Base-by-base conservation (phyloP, 1,140 invertebrate genomes). In the Eriosoma lanigerum region DNA sequence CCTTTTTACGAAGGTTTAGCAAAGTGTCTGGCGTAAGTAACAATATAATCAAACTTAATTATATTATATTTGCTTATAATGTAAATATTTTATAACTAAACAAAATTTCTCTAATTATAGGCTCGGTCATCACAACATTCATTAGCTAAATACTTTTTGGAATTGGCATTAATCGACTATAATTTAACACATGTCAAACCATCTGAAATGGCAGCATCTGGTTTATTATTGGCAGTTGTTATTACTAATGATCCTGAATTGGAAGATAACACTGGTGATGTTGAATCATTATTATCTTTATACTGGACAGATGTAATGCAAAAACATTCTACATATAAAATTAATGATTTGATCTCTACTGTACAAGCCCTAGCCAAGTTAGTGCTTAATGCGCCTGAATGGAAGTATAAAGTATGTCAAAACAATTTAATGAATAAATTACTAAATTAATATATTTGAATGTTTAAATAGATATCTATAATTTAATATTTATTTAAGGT, bases 111-210 rank as follows among this genome's bases (percentile, higher is more conserved):
- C 38, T 52, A 56, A 46, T 62, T 81, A 15, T 58, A 82, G 82
- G 92, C 91, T 12, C 90, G 89, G 83, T 86, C 90, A 19, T 88
- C 88, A 80, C 90, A 93, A 84, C 95, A 98, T 85, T 91, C 91
- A 66, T 87, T 97, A 85, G 95, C 95, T 10, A 98, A 98, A 87
- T 98, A 97, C 85, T 90, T 98, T 72, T 89, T 96, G 83, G 97
- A 99, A 86, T 86, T 98, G 44, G 89, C 91, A 81, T 86, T 97
- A 56, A 86, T 96, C 17, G 92, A 97, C 60, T 96, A 97, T 85
- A 88, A 91, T 48, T 89, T 96, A 87, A 90, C 90, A 38, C 92
- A 95, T 84, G 90, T 93, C 84, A 87, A 88, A 75, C 96, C 97
- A 6, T 98, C 96, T 17, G 82, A 90, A n/a, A 86, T 93, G 58